These are phyloP conservation scores for Rhopalosiphum padi DNA, from an alignment of 1,140 invertebrate genomes.

Conservation along the genomic window DNA sequence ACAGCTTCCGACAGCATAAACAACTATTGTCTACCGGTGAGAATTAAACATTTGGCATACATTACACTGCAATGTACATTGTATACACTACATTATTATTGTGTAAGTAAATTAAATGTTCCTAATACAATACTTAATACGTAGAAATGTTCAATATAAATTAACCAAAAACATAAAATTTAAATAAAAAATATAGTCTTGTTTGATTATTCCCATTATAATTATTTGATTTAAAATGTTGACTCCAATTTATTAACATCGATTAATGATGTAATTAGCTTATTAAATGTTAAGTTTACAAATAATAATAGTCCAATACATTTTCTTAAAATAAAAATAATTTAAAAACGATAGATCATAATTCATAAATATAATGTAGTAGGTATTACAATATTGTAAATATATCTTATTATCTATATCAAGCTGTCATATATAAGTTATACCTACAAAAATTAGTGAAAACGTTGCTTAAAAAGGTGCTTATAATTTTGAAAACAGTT, in stretches of 20 bases:
- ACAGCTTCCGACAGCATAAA: constrained; percentile 21
- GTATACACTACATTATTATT: background rate
- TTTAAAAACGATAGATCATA: background rate
- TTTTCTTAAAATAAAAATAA: background rate
- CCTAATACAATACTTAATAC: background rate
- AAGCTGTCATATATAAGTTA: background rate
- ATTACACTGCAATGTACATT: background rate
- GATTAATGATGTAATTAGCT: background rate
- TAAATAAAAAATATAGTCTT: background rate
- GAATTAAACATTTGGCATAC: constrained; percentile 1
- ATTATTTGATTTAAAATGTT: background rate
- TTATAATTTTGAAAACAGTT: no score
- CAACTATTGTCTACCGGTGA: background rate
- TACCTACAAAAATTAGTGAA: background rate
- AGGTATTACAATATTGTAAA: background rate
- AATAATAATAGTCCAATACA: background rate
- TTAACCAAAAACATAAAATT: background rate
- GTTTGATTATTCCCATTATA: background rate
- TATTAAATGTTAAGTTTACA: background rate
- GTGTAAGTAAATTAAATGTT: background rate
- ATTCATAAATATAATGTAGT: background rate
- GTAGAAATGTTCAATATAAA: background rate
- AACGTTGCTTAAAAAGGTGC: background rate
- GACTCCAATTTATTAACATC: background rate
- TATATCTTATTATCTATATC: background rate